A percentile compares a stretch with the other conserved stretches of the same genome.
These are phyloP conservation scores for Patiria miniata DNA, from an alignment of 35 echinoderm and acorn worm genomes.

Conservation along the genomic window DNA sequence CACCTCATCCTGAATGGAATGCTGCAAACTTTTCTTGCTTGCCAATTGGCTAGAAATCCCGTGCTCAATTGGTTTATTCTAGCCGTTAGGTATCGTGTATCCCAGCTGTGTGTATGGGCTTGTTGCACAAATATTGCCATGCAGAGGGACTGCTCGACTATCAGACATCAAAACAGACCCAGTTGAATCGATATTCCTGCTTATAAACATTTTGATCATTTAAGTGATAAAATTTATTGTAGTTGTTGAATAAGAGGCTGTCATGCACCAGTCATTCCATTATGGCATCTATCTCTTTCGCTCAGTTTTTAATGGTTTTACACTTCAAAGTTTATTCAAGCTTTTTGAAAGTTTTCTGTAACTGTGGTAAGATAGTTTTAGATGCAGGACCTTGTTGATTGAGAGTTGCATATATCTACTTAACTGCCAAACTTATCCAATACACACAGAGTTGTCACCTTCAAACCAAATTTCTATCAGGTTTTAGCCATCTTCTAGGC, in stretches of 20 bases:
- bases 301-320: not conserved
- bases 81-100: not conserved
- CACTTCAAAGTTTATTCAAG: not conserved
- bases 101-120: too few relatives aligned
- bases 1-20: too few relatives aligned
- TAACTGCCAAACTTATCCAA: not conserved
- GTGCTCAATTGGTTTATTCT: not conserved
- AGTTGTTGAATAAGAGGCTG: not conserved
- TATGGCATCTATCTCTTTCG: constrained; percentile 22
- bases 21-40: too few relatives aligned
- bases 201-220: too few relatives aligned
- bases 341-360: constrained; percentile 4
- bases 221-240: too few relatives aligned
- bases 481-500: too few relatives aligned
- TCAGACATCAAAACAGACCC: too few relatives aligned
- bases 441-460: constrained; percentile 9
- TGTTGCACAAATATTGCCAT: too few relatives aligned
- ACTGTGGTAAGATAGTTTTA: not conserved
- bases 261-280: constrained; percentile 11
- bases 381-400: not conserved
- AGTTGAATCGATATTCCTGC: too few relatives aligned
- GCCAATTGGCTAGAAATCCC: too few relatives aligned
- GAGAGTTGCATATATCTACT: not conserved
- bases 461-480: not conserved
- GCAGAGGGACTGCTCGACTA: too few relatives aligned